A percentile compares a stretch with the other conserved stretches of the same genome.
Evolutionary conservation across 2,797 vertebrate species (phyloP).

Genomic region (Lepus townsendii): DNA sequence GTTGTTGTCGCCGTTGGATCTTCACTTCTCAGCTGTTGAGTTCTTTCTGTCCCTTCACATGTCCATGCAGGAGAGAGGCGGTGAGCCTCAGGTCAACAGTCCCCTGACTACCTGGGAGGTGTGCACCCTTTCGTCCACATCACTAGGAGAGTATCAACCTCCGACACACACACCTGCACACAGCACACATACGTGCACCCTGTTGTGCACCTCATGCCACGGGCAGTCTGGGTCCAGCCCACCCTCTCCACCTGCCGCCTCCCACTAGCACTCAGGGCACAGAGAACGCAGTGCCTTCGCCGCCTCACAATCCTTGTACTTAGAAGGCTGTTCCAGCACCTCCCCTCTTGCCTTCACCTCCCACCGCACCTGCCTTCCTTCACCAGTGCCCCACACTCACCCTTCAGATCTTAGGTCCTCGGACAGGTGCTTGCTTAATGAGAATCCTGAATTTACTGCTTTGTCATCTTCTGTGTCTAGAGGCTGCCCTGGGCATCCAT

Average conservation of each 20-base stretch:
- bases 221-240: background rate
- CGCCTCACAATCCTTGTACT: background rate
- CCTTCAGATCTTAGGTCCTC: background rate
- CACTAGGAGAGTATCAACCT: background rate
- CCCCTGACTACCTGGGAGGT: background rate
- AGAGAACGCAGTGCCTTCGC: background rate
- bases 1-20: background rate
- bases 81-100: background rate
- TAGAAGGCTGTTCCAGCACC: too few species aligned
- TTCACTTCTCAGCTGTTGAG: background rate
- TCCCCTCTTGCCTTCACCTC: background rate
- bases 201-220: background rate
- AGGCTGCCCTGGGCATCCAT: background rate
- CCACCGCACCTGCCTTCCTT: background rate
- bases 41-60: background rate
- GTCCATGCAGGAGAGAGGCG: background rate
- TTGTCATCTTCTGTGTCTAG: background rate
- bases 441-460: background rate
- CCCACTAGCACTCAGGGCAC: background rate
- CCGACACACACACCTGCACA: accelerated
- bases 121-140: accelerated
- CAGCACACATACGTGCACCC: accelerated
- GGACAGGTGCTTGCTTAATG: accelerated
- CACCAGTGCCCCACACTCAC: background rate
- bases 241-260: background rate